Conservation (phyloP, 2,113 vertebrate species). For the Sceloporus undulatus region DNA sequence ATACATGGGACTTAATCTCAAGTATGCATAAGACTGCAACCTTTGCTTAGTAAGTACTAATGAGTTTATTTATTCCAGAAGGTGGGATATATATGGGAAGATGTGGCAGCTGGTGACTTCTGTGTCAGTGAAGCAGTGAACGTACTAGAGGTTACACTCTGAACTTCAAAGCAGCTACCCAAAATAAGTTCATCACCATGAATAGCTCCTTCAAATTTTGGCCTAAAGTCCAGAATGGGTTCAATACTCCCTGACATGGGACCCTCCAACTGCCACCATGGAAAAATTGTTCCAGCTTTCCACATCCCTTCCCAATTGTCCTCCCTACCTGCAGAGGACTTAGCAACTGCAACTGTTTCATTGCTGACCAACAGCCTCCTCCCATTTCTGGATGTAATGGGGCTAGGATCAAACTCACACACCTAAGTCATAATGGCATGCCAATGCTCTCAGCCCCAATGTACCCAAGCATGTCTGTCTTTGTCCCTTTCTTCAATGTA, state of each 20-base stretch:
- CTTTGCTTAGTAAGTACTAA: neutral
- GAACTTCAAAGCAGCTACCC: too few relatives aligned
- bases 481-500: neutral
- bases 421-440: neutral
- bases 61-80: neutral
- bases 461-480: neutral
- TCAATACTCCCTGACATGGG: too few relatives aligned
- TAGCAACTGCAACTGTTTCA: neutral
- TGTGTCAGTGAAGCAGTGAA: too few relatives aligned
- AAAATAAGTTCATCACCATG: too few relatives aligned
- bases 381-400: neutral
- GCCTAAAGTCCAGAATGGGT: too few relatives aligned
- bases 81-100: neutral
- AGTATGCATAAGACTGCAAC: neutral
- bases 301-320: neutral
- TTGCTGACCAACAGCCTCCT: neutral
- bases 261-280: neutral
- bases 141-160: too few relatives aligned
- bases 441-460: neutral
- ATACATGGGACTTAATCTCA: neutral
- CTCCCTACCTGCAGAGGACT: neutral
- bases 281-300: neutral
- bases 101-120: too few relatives aligned
- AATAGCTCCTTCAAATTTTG: too few relatives aligned
- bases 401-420: neutral